A percentile compares a stretch with the other conserved stretches of the same genome.
Conservation (phyloP, 2,797 vertebrate species). For the Acrossocheilus wenchowensis region DNA sequence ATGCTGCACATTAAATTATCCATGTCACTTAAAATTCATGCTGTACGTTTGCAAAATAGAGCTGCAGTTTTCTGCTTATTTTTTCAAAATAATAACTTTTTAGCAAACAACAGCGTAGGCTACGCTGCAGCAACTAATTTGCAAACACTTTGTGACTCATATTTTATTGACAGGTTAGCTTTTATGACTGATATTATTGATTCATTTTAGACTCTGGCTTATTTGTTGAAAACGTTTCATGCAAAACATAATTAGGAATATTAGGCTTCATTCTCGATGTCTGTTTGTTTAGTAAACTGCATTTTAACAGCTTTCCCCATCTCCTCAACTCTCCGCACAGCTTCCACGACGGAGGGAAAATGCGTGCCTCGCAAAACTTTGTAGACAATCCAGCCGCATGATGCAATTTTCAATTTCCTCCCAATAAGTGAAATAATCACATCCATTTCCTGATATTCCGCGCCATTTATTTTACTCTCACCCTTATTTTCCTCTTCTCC, state of each 20-base stretch:
- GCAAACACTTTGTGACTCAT: not conserved
- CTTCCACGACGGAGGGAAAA: not conserved
- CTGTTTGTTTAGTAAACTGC: not conserved
- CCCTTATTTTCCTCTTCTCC: constrained; percentile 17
- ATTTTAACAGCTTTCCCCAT: not conserved
- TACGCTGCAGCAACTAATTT: constrained; percentile 2
- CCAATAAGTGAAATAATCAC: constrained; percentile 56
- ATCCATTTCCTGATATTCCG: constrained; percentile 41
- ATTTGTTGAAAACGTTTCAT: not conserved
- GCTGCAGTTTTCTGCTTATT: not conserved
- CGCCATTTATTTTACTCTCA: constrained; percentile 35
- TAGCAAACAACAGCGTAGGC: not conserved
- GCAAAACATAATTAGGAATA: not conserved
- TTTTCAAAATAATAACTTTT: constrained; percentile 14
- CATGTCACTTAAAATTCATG: constrained; percentile 9
- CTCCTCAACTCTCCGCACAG: not conserved
- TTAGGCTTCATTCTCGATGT: not conserved
- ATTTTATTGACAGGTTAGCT: not conserved
- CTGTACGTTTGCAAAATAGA: not conserved
- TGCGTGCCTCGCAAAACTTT: not conserved
- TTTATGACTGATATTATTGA: constrained; percentile 9
- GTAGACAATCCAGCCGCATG: constrained; percentile 34
- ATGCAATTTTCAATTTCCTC: constrained; percentile 51
- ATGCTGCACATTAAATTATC: not conserved
- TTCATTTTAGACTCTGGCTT: not conserved